Base-by-base conservation (phyloP, 2,113 vertebrate species). In the Coryphaenoides rupestris region DNA sequence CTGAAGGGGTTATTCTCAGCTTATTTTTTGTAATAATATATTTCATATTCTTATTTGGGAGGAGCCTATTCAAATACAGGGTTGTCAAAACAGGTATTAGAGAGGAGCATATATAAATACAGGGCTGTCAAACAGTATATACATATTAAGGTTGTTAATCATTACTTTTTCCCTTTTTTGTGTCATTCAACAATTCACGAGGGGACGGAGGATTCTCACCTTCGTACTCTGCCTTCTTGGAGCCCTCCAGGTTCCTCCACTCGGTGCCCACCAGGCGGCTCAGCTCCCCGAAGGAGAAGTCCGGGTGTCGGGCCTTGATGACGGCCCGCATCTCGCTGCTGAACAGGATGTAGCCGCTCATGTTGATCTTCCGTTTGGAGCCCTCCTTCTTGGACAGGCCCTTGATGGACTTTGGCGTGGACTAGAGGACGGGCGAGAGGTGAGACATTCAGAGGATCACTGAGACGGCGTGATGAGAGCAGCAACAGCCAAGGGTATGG, bases 281-380 rank as follows among this genome's bases (percentile, higher is more conserved):
- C 83, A 99, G 91, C 79, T 99, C 97, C 71, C 97, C 97, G 71
- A 99, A 99, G 67, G 96, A 98, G 83, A 98, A 99, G 84, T 99
- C 96, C 53, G 97, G 97, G 76, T 99, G 95, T 79, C 93, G 95
- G 81, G 96, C 95, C 88, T 99, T 99, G 86, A 99, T 98, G 73
- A 99, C 95, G 4, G 97, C 96, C 77, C 97, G 92, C 97, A 99
- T 99, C 85, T 99, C 97, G 50, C 97, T 99, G 92, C 97, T 99
- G 86, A 99, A 99, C 76, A 99, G 89, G 87, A 99, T 99, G 89
- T 99, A 99, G 66, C 96, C 96, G 26, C 97, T 99, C 95, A 98
- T 98, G 89, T 99, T 99, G 90, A 98, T 99, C 89, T 98, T 99
- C 75, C 97, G 88, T 84, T 98, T 99, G 12, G 96, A 95, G 47